A percentile compares a stretch with the other conserved stretches of the same genome.
These are phyloP conservation scores for Drosophila melanogaster DNA, from an alignment of 1,140 invertebrate species.

Conservation along the genomic window DNA sequence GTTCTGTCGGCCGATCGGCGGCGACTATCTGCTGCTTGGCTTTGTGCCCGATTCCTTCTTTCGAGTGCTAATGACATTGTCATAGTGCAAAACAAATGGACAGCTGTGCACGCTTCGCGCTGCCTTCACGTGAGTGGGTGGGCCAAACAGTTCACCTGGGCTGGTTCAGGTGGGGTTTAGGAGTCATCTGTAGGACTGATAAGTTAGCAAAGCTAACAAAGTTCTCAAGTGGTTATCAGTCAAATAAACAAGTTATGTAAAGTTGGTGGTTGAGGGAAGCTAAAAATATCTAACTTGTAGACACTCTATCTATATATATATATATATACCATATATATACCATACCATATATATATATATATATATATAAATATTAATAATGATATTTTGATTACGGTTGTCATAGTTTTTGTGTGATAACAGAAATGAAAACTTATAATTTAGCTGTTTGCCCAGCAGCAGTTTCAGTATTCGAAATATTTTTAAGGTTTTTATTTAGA, in stretches of 20 bases:
- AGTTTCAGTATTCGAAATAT: neutral
- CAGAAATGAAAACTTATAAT: neutral
- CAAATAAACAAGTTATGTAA: neutral
- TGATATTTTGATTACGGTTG: no score
- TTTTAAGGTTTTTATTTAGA: neutral
- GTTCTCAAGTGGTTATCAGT: neutral
- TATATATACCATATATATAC: no score
- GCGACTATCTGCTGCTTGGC: conserved; percentile 52
- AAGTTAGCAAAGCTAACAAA: neutral
- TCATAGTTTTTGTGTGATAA: neutral
- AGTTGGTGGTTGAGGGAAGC: neutral
- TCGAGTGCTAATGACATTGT: conserved; percentile 64
- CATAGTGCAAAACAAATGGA: conserved; percentile 27
- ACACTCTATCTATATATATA: no score
- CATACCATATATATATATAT: no score
- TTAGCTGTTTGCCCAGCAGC: neutral
- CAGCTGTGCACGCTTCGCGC: conserved; percentile 15
- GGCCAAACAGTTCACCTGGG: conserved; percentile 23
- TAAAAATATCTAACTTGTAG: neutral
- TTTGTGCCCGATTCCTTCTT: conserved; percentile 44
- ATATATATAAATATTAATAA: no score
- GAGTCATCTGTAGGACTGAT: neutral
- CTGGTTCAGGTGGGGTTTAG: neutral
- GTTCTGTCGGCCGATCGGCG: conserved; percentile 29
- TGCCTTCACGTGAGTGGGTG: conserved; percentile 34